Evolutionary conservation across 2,888 invertebrate species (phyloP), one percentile per base, ranked within the genome.

Genomic region (Xylota sylvarum): DNA sequence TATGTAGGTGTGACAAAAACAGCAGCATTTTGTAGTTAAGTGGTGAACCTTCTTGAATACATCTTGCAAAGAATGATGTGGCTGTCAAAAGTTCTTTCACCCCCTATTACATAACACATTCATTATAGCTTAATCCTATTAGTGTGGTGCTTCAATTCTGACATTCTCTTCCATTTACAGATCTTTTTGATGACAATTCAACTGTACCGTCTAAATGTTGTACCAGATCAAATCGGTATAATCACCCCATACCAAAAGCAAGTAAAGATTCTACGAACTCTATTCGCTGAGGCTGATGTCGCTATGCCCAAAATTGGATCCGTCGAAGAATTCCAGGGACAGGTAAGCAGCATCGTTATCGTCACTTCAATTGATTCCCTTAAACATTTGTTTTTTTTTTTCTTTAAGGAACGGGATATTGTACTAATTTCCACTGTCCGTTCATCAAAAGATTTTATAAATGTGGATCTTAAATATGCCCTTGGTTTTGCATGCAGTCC

Each of bases 201-300:
- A 88, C 92, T 98, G 1, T 96, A 96, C 88, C 94, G 95, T 82
- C 93, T 93, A 65, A 95, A 95, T 27, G 90, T 97, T n/a, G 90
- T 90, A 0, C 92, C 94, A 0, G 89, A 90, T 37, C 90, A 90
- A 65, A 92, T 99, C 90, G 99, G 98, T 4, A 95, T 99, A 76
- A 97, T 99, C 83, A 96, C 98, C 12, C 98, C 98, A 0, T 99
- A 99, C 90, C 93, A 96, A 83, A 97, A 97, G 91, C 99, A 99
- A 95, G 97, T 97, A 91, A 93, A 90, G 65, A 88, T 90, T 43
- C 78, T 92, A 5, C 89, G 91, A 0, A 88, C 58, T 40, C 82
- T 92, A 65, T 91, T 92, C 32, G 93, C 94, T 65, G 93, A 93
- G 60, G 93, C 94, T 19, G 93, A 94, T 46, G 84, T 91, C 14